These are phyloP conservation scores for Chelonoidis abingdonii DNA, from an alignment of 2,113 vertebrate genomes.

Conservation along the genomic window DNA sequence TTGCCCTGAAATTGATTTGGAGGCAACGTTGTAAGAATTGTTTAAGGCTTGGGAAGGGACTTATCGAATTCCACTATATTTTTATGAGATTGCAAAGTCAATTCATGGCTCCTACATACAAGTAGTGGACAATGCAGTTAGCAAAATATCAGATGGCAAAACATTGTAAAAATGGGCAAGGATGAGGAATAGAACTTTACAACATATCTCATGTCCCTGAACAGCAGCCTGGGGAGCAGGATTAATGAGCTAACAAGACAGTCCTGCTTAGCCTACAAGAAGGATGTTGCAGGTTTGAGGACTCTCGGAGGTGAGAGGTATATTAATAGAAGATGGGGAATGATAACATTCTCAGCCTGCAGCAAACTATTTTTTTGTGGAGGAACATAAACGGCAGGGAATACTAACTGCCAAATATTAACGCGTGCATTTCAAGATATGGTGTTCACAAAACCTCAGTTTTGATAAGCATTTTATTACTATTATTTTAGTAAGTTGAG, in stretches of 20 bases:
- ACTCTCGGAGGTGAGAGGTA: neutral
- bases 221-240: neutral
- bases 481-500: neutral
- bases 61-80: neutral
- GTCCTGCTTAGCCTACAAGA: neutral
- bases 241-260: neutral
- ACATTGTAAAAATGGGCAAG: neutral
- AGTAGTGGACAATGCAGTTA: neutral
- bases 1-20: neutral
- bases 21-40: neutral
- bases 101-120: neutral
- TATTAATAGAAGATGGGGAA: neutral
- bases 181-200: neutral
- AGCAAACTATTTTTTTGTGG: neutral
- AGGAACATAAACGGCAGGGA: neutral
- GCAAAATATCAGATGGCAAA: neutral
- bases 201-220: neutral
- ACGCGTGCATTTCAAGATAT: neutral
- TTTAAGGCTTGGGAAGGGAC: neutral
- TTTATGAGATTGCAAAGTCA: neutral
- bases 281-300: neutral
- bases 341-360: neutral
- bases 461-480: neutral
- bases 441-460: neutral
- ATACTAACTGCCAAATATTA: neutral